These are phyloP conservation scores for Torymus auratus DNA, from an alignment of 2,888 invertebrate genomes.

Conservation along the genomic window DNA sequence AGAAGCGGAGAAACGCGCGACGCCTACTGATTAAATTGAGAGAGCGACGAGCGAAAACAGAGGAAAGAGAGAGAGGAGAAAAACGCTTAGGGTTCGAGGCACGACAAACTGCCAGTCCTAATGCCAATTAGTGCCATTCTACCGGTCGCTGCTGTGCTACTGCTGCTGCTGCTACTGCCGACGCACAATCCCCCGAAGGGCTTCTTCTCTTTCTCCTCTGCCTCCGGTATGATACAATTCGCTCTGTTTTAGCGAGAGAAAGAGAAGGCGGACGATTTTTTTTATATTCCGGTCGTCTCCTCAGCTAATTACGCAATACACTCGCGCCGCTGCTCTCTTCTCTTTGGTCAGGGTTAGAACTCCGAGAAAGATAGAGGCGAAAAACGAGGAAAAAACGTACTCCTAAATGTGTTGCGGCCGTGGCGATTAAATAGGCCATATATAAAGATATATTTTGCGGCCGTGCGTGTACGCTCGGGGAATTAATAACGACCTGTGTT, in stretches of 20 bases:
- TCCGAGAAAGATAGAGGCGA: neutral
- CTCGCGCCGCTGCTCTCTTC: conserved; percentile 8
- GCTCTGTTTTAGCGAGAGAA: neutral
- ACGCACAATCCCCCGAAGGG: conserved; percentile 60
- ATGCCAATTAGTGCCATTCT: conserved; percentile 77
- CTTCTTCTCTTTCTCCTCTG: conserved; percentile 56
- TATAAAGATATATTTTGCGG: conserved; percentile 21
- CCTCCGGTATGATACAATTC: conserved; percentile 7
- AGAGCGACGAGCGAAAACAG: conserved; percentile 55
- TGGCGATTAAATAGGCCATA: conserved; percentile 24
- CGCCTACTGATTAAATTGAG: conserved; percentile 59
- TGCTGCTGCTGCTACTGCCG: conserved; percentile 1
- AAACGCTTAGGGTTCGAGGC: conserved; percentile 62
- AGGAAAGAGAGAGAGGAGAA: conserved; percentile 56
- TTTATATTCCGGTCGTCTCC: conserved; percentile 48
- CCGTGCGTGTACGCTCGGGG: neutral
- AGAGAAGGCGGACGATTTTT: conserved; percentile 33
- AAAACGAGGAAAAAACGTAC: neutral
- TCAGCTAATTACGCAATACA: conserved; percentile 52
- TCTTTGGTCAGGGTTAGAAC: neutral
- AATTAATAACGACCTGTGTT: conserved; percentile 28
- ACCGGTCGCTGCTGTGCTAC: conserved; percentile 60
- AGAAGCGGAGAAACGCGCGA: conserved; percentile 49
- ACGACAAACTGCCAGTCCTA: conserved; percentile 75
- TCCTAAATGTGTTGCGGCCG: neutral